These are phyloP conservation scores for Cataglyphis hispanica DNA, from an alignment of 1,140 invertebrate genomes.

Conservation along the genomic window DNA sequence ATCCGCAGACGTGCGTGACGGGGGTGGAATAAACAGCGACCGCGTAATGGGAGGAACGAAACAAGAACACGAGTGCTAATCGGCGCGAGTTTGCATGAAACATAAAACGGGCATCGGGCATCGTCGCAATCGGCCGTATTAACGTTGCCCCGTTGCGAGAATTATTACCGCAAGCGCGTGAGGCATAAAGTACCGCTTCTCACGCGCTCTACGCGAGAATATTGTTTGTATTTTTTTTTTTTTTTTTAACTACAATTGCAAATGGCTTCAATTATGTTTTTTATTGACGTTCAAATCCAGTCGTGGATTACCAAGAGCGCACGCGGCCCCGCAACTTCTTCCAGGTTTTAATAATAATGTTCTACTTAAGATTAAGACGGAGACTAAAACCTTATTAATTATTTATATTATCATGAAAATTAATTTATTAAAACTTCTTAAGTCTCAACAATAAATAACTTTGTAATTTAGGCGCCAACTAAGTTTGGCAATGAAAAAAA, in stretches of 20 bases:
- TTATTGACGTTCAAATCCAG: neutral
- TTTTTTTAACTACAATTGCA: slow-evolving; percentile 21
- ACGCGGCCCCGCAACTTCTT: neutral
- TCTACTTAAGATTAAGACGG: neutral
- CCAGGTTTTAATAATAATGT: neutral
- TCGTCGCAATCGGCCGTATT: neutral
- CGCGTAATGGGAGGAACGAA: slow-evolving; percentile 51
- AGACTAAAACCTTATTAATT: neutral
- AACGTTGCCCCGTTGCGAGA: slow-evolving; percentile 13
- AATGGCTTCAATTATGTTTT: slow-evolving; percentile 7
- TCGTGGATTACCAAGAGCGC: neutral
- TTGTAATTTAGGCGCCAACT: neutral
- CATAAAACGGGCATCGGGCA: slow-evolving; percentile 40
- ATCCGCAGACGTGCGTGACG: slow-evolving; percentile 44
- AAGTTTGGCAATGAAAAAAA: neutral
- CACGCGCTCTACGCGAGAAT: slow-evolving; percentile 19
- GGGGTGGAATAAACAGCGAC: slow-evolving; percentile 14
- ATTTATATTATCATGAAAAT: slow-evolving; percentile 16
- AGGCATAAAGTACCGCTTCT: slow-evolving; percentile 15
- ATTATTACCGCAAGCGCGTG: neutral
- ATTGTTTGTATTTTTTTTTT: slow-evolving; percentile 19
- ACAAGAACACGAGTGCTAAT: slow-evolving; percentile 62
- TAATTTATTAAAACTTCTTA: neutral
- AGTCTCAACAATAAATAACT: neutral
- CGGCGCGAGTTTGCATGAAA: slow-evolving; percentile 51